Conservation (phyloP, 2,113 vertebrate genomes). For the Baryphthengus martii region DNA sequence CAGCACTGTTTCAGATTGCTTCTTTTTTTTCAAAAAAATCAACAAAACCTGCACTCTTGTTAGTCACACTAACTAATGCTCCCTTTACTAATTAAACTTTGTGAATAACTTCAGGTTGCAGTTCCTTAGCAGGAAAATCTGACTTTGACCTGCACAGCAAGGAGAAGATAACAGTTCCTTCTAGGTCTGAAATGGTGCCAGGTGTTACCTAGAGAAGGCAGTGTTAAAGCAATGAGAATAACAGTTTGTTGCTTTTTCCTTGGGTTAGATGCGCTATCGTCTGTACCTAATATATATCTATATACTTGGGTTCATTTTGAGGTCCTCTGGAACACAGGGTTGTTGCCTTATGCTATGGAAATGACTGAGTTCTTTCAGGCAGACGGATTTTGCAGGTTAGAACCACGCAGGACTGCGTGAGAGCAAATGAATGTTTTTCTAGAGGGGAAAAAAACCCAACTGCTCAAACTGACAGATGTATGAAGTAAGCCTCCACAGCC, state of each 20-base stretch:
- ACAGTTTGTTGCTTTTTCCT: not conserved
- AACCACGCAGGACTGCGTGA: rapidly evolving
- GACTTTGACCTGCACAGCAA: not conserved
- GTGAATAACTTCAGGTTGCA: not conserved
- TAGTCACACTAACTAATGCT: not conserved
- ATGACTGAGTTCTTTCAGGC: not conserved
- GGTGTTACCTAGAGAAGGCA: not conserved
- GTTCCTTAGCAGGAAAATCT: not conserved
- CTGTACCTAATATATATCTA: not conserved
- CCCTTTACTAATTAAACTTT: not conserved
- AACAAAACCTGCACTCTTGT: not conserved
- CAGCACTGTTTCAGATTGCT: not conserved
- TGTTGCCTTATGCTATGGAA: not conserved
- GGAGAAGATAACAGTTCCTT: not conserved
- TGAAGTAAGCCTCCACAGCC: not conserved
- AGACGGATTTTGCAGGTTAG: not conserved
- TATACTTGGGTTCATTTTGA: not conserved
- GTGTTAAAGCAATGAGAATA: not conserved
- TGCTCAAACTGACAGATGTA: not conserved
- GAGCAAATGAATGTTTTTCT: not conserved
- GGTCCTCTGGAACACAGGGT: not conserved
- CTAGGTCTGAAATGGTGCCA: not conserved
- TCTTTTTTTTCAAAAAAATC: not conserved
- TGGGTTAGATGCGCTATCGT: not conserved
- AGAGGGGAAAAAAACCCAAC: rapidly evolving